Conservation (phyloP, 2,113 vertebrate genomes). For the Phycodurus eques region DNA sequence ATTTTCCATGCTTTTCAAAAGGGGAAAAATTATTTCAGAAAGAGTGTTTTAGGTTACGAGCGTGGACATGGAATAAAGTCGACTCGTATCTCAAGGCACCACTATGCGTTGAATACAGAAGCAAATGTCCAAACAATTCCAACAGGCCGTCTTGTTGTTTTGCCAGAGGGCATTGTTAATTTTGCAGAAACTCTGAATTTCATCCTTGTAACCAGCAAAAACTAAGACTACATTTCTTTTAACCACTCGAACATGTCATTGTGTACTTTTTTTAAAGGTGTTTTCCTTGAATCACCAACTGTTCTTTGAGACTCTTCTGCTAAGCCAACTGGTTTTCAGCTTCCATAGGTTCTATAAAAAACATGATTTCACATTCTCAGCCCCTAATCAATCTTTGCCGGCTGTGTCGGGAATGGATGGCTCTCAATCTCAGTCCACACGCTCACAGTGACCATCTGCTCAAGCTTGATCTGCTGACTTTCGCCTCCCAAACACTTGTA, state of each 20-base stretch:
- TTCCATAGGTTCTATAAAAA: neutral
- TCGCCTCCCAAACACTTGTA: constrained; percentile 1
- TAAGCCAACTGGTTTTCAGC: constrained; percentile 4
- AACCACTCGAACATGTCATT: neutral
- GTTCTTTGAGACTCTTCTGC: neutral
- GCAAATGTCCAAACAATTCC: no score
- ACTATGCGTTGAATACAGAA: no score
- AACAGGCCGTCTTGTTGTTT: neutral
- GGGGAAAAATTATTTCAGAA: no score
- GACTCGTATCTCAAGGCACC: no score
- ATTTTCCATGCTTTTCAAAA: no score
- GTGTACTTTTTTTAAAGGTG: neutral
- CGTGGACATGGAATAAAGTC: no score
- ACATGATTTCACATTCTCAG: neutral
- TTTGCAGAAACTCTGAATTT: neutral
- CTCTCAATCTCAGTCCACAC: neutral
- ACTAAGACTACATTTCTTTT: neutral
- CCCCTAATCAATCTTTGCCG: neutral
- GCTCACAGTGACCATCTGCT: neutral
- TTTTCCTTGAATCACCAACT: neutral
- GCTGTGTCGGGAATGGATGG: neutral
- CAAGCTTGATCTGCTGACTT: neutral
- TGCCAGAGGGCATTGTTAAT: neutral
- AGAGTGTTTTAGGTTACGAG: no score
- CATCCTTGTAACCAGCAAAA: neutral